A percentile compares a stretch with the other conserved stretches of the same genome.
Evolutionary conservation across 2,888 invertebrate species (phyloP).

Genomic region (Tenthredo distinguenda): DNA sequence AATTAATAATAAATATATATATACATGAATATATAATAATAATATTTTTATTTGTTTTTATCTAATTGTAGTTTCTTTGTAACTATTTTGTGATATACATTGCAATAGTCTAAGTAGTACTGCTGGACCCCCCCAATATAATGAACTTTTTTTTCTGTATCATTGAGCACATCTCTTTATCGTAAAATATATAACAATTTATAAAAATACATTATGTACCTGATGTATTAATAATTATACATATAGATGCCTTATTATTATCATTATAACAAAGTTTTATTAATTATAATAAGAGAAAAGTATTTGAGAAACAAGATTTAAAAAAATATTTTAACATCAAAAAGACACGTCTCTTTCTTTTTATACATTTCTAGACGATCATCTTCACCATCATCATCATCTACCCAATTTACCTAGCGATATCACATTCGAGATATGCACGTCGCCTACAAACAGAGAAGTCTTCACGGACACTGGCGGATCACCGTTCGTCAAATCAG

Average conservation of each 20-base stretch:
- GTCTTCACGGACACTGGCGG: slow-evolving; percentile 48
- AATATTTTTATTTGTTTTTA: slow-evolving; percentile 76
- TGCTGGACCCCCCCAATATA: slow-evolving; percentile 58
- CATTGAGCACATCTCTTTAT: slow-evolving; percentile 72
- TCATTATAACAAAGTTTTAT: no score
- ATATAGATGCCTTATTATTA: no score
- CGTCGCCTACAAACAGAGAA: slow-evolving; percentile 62
- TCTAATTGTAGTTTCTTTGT: slow-evolving; percentile 78
- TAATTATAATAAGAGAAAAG: no score
- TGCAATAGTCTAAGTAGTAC: slow-evolving; percentile 74
- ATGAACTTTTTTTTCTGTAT: slow-evolving; percentile 71
- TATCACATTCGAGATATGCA: slow-evolving; percentile 75
- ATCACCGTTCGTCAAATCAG: slow-evolving; percentile 63
- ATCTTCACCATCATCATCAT: slow-evolving; percentile 22
- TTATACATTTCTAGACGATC: slow-evolving; percentile 54
- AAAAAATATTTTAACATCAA: background rate
- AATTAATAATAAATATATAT: slow-evolving; percentile 47
- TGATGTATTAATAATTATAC: background rate
- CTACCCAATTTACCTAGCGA: slow-evolving; percentile 73
- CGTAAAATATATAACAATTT: slow-evolving; percentile 64
- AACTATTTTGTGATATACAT: slow-evolving; percentile 77
- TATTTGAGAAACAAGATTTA: no score
- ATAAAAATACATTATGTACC: slow-evolving; percentile 47
- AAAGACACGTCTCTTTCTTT: background rate
- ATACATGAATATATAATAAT: slow-evolving; percentile 63